Conservation (phyloP, 2,888 invertebrate genomes). For the Drosophila stalkeri region DNA sequence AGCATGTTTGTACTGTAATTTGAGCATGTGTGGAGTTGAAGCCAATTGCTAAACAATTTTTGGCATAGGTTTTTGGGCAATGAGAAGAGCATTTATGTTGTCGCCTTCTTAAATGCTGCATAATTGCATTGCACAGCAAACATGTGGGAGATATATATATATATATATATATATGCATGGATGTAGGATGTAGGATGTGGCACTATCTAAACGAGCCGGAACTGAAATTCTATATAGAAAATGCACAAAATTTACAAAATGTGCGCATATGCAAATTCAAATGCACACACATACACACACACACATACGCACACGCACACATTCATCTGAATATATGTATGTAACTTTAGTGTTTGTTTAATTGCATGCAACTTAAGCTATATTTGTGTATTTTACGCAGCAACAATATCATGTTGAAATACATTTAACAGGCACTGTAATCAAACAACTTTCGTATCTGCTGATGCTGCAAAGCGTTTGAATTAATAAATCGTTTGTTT, state of each 20-base stretch:
- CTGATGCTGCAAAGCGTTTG: conserved; percentile 68
- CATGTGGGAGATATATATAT: neutral
- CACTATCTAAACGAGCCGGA: conserved; percentile 12
- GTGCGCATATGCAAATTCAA: conserved; percentile 41
- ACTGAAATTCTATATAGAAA: conserved; percentile 22
- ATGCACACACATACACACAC: neutral
- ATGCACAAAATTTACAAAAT: conserved; percentile 28
- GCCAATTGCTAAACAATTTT: conserved; percentile 16
- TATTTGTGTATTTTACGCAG: conserved; percentile 55
- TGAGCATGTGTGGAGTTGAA: neutral
- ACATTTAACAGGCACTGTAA: conserved; percentile 28
- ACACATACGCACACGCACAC: neutral
- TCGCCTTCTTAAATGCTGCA: conserved; percentile 49
- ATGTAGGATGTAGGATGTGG: neutral
- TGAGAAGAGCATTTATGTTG: neutral
- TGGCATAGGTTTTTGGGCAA: neutral
- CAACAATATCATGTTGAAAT: conserved; percentile 40
- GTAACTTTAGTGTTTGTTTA: conserved; percentile 34
- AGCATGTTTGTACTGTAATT: no score
- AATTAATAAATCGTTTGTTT: conserved; percentile 78
- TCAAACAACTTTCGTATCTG: conserved; percentile 45
- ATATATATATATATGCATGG: neutral
- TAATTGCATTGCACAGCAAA: conserved; percentile 38
- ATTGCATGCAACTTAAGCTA: conserved; percentile 65
- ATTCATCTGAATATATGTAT: conserved; percentile 9